Conservation (phyloP, 2,888 invertebrate species). For the Polyploca ridens region DNA sequence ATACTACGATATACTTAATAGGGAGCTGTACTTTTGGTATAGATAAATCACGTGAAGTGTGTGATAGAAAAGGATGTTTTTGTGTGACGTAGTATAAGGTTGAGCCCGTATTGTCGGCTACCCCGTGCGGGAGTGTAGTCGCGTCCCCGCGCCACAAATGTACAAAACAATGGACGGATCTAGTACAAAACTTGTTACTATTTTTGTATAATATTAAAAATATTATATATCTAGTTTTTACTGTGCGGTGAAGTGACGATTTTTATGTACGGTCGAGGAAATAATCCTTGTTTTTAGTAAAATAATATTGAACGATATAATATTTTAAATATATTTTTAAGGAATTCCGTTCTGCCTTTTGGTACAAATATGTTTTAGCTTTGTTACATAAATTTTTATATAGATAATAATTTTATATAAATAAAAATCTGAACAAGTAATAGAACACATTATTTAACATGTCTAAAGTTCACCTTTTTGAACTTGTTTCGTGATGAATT, state of each 20-base stretch:
- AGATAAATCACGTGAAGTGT: not conserved
- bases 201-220: slow-evolving; percentile 79
- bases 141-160: slow-evolving; percentile 70
- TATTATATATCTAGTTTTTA: slow-evolving; percentile 72
- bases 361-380: not conserved
- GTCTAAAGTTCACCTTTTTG: not conserved
- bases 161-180: slow-evolving; percentile 77
- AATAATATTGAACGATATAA: not conserved
- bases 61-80: not conserved
- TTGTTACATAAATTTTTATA: not conserved
- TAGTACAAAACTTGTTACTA: slow-evolving; percentile 84
- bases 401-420: not conserved
- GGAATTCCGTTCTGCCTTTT: not conserved
- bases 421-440: not conserved
- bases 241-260: slow-evolving; percentile 49
- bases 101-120: not conserved
- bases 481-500: slow-evolving; percentile 24
- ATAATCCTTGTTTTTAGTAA: slow-evolving; percentile 22
- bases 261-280: slow-evolving; percentile 55
- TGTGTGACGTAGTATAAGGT: not conserved
- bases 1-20: not conserved
- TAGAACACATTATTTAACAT: not conserved
- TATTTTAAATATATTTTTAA: not conserved
- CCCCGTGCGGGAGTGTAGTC: slow-evolving; percentile 22
- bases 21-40: not conserved